Evolutionary conservation across 2,888 invertebrate species (phyloP), one percentile per base, ranked within the genome.

Genomic region (Cephus pygmeus): DNA sequence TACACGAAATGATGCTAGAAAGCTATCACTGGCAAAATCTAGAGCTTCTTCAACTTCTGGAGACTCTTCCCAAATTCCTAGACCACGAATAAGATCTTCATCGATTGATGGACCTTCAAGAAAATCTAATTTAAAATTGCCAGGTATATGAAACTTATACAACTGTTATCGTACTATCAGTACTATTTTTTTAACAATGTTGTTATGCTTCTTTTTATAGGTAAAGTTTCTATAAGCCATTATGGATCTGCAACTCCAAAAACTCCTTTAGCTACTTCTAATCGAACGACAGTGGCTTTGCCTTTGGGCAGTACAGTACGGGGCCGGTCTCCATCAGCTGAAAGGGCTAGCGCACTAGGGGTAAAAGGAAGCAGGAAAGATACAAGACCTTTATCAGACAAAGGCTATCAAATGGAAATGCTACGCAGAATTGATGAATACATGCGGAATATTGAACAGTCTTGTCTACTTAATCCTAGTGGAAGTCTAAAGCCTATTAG

Each of bases 401-500:
- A 90, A 79, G 76, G 40, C 1, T 90, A 88, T 82, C 91, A 90
- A 77, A 33, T 80, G 9, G 73, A 77, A n/a, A 89, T 90, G 89
- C 83, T 89, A 0, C 78, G 69, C 9, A 89, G 85, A 73, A 87
- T 91, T 75, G 91, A 91, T 74, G 78, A 81, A 35, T 91, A 85
- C 73, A 88, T 91, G 73, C 71, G 73, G 4, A 15, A 80, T 0
- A 86, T 87, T 40, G 78, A 86, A 11, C 82, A 84, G 73, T 82
- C 81, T 15, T 34, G 76, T 0, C 82, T 89, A 79, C 78, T 91
- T 23, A 90, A 90, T 75, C 78, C 80, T 11, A 90, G 82, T 78
- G 88, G 88, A 4, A 90, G 88, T 77, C 76, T 91, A 2, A 91
- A 85, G 69, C 90, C 91, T 9, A 81, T 90, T 11, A 88, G 89